Evolutionary conservation across 1,140 invertebrate genomes (phyloP), one percentile per base, ranked within the genome.

Genomic region (Meloidogyne floridensis): DNA sequence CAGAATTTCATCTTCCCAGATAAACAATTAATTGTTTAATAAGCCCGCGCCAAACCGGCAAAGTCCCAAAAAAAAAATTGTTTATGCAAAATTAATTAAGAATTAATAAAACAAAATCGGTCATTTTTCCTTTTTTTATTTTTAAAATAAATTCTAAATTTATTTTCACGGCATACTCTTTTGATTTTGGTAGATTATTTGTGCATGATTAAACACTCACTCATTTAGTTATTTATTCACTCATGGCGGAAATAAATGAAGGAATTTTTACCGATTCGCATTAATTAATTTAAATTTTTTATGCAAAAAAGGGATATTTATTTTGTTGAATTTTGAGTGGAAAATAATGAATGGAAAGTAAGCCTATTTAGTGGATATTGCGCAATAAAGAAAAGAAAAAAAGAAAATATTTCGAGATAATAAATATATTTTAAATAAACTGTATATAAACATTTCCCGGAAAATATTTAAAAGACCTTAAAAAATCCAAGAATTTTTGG

Each of bases 81-180:
- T 65, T 65, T 65, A 65, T 65, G 59, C 59, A 65, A 65, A 65
- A 65, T 65, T 65, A 65, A 65, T 65, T 65, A 15, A 65, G n/a
- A 65, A 65, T 65, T 65, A 65, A n/a, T 15, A 15, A 65, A 65
- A 59, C 4, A 47, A 6, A 6, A 6, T 47, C 32, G 54, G 54
- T 59, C 56, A 59, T 15, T 15, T 56, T 65, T 65, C n/a, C n/a
- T n/a, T 65, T 18, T 59, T 59, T 59, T 15, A 5, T 59, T 59
- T 15, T 59, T 13, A 65, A 65, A 65, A 18, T 7, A n/a, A 65
- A 4, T n/a, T 65, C n/a, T 65, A 32, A 32, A 32, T 32, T 65
- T 65, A 65, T 65, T 65, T 65, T 65, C 59, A 65, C 59, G 59
- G 59, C 15, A 65, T 65, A n/a, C n/a, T 65, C n/a, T n/a, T 65